Conservation (phyloP, 2,888 invertebrate species). For the Agapostemon virescens region DNA sequence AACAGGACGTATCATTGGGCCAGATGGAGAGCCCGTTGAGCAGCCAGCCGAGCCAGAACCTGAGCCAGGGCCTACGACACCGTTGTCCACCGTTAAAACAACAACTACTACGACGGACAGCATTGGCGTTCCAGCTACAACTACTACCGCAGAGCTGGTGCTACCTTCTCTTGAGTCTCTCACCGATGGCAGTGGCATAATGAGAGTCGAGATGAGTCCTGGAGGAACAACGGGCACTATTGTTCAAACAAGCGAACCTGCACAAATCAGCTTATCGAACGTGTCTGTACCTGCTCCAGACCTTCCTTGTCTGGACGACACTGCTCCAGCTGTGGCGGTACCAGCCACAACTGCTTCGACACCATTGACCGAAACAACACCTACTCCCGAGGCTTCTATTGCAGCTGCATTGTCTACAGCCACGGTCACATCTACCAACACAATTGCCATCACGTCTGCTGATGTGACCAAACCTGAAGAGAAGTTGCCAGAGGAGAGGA, state of each 20-base stretch:
- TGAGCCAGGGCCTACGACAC: conserved; percentile 55
- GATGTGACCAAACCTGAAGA: conserved; percentile 80
- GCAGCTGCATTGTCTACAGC: conserved; percentile 58
- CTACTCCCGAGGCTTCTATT: conserved; percentile 49
- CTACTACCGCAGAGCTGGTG: conserved; percentile 71
- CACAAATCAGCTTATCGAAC: conserved; percentile 70
- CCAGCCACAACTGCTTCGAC: conserved; percentile 48
- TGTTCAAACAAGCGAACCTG: conserved; percentile 79
- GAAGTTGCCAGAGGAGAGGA: conserved; percentile 84
- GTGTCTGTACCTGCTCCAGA: conserved; percentile 73
- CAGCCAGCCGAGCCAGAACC: conserved; percentile 69
- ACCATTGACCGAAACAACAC: conserved; percentile 51
- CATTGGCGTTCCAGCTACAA: conserved; percentile 49
- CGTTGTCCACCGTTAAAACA: conserved; percentile 56
- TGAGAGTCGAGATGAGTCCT: conserved; percentile 83
- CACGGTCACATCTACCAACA: conserved; percentile 59
- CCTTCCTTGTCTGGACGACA: conserved; percentile 78
- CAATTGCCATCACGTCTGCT: conserved; percentile 57
- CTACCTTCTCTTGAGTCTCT: conserved; percentile 77
- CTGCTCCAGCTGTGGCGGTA: conserved; percentile 54
- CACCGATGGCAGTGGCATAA: conserved; percentile 72
- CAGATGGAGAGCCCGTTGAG: conserved; percentile 78
- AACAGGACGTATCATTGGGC: conserved; percentile 82
- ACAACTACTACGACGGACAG: conserved; percentile 49
- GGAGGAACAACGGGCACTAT: conserved; percentile 85